Evolutionary conservation across 2,797 vertebrate species (phyloP).

Genomic region (Tokudaia muenninki): DNA sequence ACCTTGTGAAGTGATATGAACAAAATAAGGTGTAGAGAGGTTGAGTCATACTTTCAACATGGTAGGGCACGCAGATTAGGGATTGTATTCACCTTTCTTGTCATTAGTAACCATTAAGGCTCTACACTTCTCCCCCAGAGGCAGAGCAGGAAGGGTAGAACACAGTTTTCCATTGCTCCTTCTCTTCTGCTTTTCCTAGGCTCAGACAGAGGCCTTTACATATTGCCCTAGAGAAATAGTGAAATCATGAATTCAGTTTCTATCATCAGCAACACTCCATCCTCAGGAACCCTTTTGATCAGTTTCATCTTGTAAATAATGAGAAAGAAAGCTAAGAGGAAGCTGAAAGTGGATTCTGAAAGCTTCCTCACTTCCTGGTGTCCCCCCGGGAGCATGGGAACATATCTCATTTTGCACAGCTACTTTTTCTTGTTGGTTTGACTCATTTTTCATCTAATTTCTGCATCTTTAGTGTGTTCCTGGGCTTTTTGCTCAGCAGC

Average conservation of each 20-base stretch:
- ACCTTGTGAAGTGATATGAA: neutral
- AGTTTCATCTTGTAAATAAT: slow-evolving; percentile 58
- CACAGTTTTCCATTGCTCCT: neutral
- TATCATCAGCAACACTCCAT: neutral
- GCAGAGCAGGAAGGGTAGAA: neutral
- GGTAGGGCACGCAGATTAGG: neutral
- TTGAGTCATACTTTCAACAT: neutral
- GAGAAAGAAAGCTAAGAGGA: slow-evolving; percentile 13
- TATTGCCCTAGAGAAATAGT: neutral
- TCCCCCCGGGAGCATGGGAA: neutral
- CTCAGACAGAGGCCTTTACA: neutral
- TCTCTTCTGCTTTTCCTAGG: neutral
- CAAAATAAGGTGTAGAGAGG: neutral
- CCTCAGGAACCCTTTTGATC: neutral
- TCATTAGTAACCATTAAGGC: neutral
- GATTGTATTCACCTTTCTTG: neutral
- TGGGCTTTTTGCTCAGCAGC: slow-evolving; percentile 42
- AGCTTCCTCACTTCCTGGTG: neutral
- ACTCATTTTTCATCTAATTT: slow-evolving; percentile 55
- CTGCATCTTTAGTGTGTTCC: neutral
- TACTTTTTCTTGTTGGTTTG: slow-evolving; percentile 8
- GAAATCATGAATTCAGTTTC: neutral
- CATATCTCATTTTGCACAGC: slow-evolving; percentile 24
- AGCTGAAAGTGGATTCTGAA: slow-evolving; percentile 32
- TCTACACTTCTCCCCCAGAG: neutral